These are phyloP conservation scores for Hermaeophaga mercurialis DNA, from an alignment of 2,888 invertebrate genomes.

Conservation along the genomic window DNA sequence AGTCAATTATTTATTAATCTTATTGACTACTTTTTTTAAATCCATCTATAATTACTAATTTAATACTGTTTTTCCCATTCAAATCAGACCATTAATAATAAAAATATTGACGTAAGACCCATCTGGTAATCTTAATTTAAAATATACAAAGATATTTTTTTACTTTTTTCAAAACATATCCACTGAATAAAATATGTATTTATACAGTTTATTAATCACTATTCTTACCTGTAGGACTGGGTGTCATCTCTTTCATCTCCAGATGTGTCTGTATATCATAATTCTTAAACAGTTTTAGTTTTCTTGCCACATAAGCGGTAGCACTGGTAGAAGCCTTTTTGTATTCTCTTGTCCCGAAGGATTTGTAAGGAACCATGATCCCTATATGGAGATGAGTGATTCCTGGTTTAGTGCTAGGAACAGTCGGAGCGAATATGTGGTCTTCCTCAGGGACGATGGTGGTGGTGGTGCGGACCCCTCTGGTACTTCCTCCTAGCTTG, in stretches of 20 bases:
- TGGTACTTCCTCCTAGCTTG: slow-evolving; percentile 50
- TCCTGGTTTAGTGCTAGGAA: slow-evolving; percentile 36
- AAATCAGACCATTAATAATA: no score
- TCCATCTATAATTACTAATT: no score
- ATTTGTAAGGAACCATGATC: slow-evolving; percentile 77
- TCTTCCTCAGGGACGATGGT: slow-evolving; percentile 51
- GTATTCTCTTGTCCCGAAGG: slow-evolving; percentile 75
- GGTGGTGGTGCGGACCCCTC: slow-evolving; percentile 45
- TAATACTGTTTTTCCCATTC: no score
- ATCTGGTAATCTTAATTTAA: no score
- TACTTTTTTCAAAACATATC: no score
- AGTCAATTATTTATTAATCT: no score
- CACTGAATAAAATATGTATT: no score
- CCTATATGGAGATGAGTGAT: slow-evolving; percentile 64
- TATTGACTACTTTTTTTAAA: no score
- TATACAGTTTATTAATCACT: no score
- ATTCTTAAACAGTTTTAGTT: slow-evolving; percentile 70
- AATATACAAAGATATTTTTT: no score
- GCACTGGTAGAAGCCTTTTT: slow-evolving; percentile 72
- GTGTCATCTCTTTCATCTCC: slow-evolving; percentile 74
- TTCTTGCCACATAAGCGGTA: slow-evolving; percentile 68
- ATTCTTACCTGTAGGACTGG: slow-evolving; percentile 72
- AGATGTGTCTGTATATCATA: slow-evolving; percentile 73
- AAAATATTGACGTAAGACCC: no score
- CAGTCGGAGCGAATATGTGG: slow-evolving; percentile 48